Evolutionary conservation across 2,113 vertebrate species (phyloP).

Genomic region (Carassius gibelio): DNA sequence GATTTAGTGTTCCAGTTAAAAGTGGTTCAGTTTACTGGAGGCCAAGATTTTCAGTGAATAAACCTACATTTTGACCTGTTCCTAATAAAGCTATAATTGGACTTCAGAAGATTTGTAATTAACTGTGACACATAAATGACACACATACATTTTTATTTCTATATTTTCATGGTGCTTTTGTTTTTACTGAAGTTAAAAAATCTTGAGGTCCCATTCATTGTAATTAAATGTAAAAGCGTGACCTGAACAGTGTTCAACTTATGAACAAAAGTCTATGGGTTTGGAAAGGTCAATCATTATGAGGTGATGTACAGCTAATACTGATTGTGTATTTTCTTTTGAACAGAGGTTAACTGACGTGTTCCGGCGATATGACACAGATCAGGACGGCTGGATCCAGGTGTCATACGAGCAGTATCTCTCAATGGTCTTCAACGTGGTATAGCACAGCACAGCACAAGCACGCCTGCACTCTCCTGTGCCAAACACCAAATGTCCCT

Average conservation of each 20-base stretch:
- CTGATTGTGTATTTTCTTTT: constrained; percentile 15
- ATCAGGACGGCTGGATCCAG: constrained; percentile 98
- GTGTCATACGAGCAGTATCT: constrained; percentile 98
- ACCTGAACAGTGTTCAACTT: not conserved
- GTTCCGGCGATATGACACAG: constrained; percentile 93
- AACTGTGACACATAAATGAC: not conserved
- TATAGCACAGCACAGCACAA: constrained; percentile 75
- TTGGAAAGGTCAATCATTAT: not conserved
- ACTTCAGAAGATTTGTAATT: not conserved
- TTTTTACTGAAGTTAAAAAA: not conserved
- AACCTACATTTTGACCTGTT: not conserved
- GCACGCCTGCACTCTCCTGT: constrained; percentile 73
- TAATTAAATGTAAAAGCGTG: not conserved
- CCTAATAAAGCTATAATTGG: not conserved
- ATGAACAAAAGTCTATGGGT: not conserved
- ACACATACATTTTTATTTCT: not conserved
- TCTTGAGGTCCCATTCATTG: not conserved
- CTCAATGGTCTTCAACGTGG: constrained; percentile 95
- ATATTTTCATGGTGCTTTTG: not conserved
- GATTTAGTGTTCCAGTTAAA: not conserved
- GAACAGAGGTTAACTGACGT: constrained; percentile 92
- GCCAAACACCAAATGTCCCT: constrained; percentile 71
- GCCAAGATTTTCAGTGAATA: not conserved
- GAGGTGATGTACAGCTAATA: not conserved
- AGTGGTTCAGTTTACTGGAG: not conserved